Conservation (phyloP, 2,888 invertebrate genomes). For the Microctonus hyperodae region DNA sequence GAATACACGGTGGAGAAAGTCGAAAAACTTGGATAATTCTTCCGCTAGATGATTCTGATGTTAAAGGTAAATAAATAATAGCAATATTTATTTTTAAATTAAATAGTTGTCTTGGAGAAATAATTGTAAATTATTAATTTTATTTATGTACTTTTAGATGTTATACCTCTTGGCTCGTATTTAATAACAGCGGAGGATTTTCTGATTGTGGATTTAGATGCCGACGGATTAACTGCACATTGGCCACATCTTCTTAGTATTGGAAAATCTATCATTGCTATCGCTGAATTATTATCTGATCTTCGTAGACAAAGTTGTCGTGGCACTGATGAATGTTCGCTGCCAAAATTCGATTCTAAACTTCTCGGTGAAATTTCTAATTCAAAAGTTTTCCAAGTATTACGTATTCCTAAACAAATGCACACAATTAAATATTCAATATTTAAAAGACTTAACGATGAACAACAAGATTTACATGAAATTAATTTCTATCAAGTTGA, state of each 20-base stretch:
- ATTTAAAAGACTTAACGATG: slow-evolving; percentile 36
- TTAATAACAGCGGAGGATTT: slow-evolving; percentile 50
- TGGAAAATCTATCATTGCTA: slow-evolving; percentile 53
- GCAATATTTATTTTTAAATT: not conserved
- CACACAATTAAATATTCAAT: slow-evolving; percentile 49
- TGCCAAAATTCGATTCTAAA: slow-evolving; percentile 46
- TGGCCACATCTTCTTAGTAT: slow-evolving; percentile 55
- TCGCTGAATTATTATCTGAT: slow-evolving; percentile 46
- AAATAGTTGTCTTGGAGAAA: not conserved
- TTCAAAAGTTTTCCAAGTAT: slow-evolving; percentile 50
- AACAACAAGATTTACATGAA: slow-evolving; percentile 41
- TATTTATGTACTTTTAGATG: slow-evolving; percentile 41
- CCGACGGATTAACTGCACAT: slow-evolving; percentile 42
- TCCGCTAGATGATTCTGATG: slow-evolving; percentile 50
- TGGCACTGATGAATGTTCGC: slow-evolving; percentile 37
- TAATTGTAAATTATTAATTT: not conserved
- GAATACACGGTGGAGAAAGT: slow-evolving; percentile 31
- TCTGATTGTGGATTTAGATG: slow-evolving; percentile 41
- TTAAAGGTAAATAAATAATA: slow-evolving; percentile 46
- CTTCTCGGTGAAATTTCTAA: slow-evolving; percentile 44
- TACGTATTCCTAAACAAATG: slow-evolving; percentile 48
- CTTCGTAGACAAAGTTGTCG: slow-evolving; percentile 45
- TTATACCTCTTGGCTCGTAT: slow-evolving; percentile 54
- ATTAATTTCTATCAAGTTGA: slow-evolving; percentile 47
- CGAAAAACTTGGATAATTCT: slow-evolving; percentile 53